Base-by-base conservation (phyloP, 2,113 vertebrate species). In the Labeo catla region DNA sequence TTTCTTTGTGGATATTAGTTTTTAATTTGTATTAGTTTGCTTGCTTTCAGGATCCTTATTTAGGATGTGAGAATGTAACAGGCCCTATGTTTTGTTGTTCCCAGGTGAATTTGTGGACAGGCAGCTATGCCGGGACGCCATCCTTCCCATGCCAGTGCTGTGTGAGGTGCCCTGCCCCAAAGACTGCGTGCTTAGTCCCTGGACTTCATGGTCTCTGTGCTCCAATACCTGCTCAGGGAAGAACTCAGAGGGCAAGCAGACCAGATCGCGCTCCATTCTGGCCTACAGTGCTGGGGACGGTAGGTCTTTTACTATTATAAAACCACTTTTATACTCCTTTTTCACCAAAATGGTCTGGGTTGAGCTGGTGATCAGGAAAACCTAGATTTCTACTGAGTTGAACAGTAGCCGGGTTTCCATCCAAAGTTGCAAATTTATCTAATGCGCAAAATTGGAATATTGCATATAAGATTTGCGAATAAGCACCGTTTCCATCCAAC, bases 141-240 rank as follows among this genome's bases (percentile, higher is more conserved):
- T 99, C 91, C 96, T 98, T 85, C 98, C 98, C 2, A 96, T 98
- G 89, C 98, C 98, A 0, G 94, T 95, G 15, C 93, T 94, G 86
- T 99, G 98, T 0, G 96, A 99, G 16, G 97, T 96, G 72, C 96
- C 98, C 0, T 99, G 98, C 92, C 95, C 97, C 0, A 97, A 95
- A 92, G 98, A 99, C 93, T 99, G 98, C 76, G 97, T 96, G 45
- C 96, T 99, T 85, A 99, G 96, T 91, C 80, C 89, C 73, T 99
- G 98, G 98, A 97, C 96, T 0, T 0, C 91, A 0, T 99, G 98
- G 98, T 97, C 97, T 8, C 96, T 96, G 85, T 99, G 98, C 90
- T 99, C 98, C 0, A 96, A 99, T 89, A 99, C 98, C 91, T 99
- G 98, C 94, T 99, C 98, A 0, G 97, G 98, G 2, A 99, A 99